Conservation (phyloP, 2,797 vertebrate genomes). For the Garrulus glandarius region DNA sequence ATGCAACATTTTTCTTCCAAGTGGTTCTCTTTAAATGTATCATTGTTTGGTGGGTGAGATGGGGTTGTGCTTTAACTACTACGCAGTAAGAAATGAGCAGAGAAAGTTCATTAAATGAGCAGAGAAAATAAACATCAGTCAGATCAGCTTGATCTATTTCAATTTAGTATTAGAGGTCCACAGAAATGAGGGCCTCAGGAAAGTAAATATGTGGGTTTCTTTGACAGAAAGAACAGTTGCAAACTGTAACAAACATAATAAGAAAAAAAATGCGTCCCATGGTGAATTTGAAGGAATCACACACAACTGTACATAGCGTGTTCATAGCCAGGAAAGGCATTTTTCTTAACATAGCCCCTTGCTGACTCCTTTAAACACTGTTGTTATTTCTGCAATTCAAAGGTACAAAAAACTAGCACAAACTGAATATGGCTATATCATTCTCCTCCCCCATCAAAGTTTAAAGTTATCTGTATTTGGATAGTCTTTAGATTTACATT, state of each 20-base stretch:
- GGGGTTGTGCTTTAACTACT: not conserved
- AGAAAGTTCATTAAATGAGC: not conserved
- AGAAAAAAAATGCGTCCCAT: not conserved
- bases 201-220: not conserved
- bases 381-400: not conserved
- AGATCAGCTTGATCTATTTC: not conserved
- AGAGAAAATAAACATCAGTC: not conserved
- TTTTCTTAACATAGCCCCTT: not conserved
- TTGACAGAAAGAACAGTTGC: not conserved
- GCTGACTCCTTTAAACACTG: not conserved
- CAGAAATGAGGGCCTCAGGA: not conserved
- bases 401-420: not conserved
- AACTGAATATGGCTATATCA: not conserved
- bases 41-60: not conserved
- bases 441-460: not conserved
- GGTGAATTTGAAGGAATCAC: not conserved
- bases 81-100: not conserved
- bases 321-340: not conserved
- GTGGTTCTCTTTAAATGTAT: not conserved
- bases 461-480: not conserved
- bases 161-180: not conserved
- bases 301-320: not conserved
- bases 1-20: not conserved
- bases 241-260: not conserved
- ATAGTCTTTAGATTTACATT: not conserved